A percentile compares a stretch with the other conserved stretches of the same genome.
These are phyloP conservation scores for Acanthochromis polyacanthus DNA, from an alignment of 2,113 vertebrate species.

Conservation along the genomic window DNA sequence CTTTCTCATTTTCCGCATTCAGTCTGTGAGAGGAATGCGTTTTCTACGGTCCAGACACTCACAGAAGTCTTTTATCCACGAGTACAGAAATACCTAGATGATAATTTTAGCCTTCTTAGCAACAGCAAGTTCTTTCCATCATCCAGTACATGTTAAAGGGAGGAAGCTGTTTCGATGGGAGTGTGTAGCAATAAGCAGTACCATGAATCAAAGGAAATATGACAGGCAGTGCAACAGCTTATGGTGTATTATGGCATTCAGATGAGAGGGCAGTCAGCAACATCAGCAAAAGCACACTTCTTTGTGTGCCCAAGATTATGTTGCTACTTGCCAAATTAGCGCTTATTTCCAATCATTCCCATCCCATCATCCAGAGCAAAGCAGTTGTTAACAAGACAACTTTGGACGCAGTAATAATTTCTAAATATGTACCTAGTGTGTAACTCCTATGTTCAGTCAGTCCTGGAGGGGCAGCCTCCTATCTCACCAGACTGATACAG, in stretches of 20 bases:
- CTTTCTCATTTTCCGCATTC: slow-evolving; percentile 10
- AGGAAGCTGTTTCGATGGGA: slow-evolving; percentile 33
- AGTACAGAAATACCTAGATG: slow-evolving; percentile 8
- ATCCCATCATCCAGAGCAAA: background rate
- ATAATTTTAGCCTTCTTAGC: slow-evolving; percentile 26
- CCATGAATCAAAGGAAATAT: slow-evolving; percentile 59
- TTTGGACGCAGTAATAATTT: slow-evolving; percentile 3
- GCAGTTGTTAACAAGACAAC: background rate
- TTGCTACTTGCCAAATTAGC: slow-evolving; percentile 3
- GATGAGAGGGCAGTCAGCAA: slow-evolving; percentile 38
- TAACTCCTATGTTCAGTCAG: background rate
- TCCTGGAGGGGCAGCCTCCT: slow-evolving; percentile 36
- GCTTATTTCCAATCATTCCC: slow-evolving; percentile 19
- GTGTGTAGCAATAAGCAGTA: slow-evolving; percentile 36
- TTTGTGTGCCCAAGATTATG: slow-evolving; percentile 3
- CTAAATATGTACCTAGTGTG: background rate
- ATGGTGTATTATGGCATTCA: slow-evolving; percentile 5
- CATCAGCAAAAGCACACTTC: slow-evolving; percentile 33
- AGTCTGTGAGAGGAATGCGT: background rate
- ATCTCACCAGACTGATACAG: slow-evolving; percentile 54
- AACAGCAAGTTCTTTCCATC: slow-evolving; percentile 16
- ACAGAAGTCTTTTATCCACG: background rate
- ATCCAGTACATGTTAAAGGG: slow-evolving; percentile 21
- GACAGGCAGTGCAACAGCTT: slow-evolving; percentile 35
- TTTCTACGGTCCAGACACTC: background rate